A percentile compares a stretch with the other conserved stretches of the same genome.
These are phyloP conservation scores for Urosaurus nigricauda DNA, from an alignment of 2,797 vertebrate species.

Conservation along the genomic window DNA sequence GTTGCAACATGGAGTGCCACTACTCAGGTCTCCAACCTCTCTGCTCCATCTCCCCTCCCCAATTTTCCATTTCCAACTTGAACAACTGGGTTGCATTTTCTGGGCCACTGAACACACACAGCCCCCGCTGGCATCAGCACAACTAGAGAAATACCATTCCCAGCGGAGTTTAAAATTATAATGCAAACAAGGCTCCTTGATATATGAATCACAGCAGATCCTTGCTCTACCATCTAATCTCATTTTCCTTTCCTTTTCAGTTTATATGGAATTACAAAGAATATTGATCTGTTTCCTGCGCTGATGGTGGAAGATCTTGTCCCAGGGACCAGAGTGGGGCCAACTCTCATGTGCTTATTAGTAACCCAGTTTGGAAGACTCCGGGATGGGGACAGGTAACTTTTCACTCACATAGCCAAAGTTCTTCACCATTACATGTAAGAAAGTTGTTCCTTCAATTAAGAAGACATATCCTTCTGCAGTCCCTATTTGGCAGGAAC, in stretches of 20 bases:
- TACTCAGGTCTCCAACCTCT: not conserved
- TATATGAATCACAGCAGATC: not conserved
- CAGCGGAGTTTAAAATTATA: not conserved
- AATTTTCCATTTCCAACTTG: not conserved
- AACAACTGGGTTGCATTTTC: not conserved
- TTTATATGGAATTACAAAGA: constrained; percentile 79
- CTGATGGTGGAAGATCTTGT: constrained; percentile 80
- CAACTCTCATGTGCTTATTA: constrained; percentile 77
- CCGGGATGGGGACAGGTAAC: constrained; percentile 79
- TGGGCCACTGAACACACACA: not conserved
- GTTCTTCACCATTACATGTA: not conserved
- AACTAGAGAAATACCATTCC: not conserved
- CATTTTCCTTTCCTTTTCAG: constrained; percentile 54
- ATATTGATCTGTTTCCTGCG: constrained; percentile 80
- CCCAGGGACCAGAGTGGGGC: constrained; percentile 77
- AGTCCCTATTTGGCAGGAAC: too few species aligned
- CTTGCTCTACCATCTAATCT: not conserved
- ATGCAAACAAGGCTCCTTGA: not conserved
- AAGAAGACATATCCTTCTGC: too few species aligned
- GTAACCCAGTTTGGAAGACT: constrained; percentile 76
- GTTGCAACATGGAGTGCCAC: not conserved
- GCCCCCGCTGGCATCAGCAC: not conserved
- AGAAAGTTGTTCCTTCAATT: not conserved
- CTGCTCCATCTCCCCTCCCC: not conserved
- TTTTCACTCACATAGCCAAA: fast-evolving